These are phyloP conservation scores for Rhea americana DNA, from an alignment of 2,113 vertebrate genomes.

Conservation along the genomic window DNA sequence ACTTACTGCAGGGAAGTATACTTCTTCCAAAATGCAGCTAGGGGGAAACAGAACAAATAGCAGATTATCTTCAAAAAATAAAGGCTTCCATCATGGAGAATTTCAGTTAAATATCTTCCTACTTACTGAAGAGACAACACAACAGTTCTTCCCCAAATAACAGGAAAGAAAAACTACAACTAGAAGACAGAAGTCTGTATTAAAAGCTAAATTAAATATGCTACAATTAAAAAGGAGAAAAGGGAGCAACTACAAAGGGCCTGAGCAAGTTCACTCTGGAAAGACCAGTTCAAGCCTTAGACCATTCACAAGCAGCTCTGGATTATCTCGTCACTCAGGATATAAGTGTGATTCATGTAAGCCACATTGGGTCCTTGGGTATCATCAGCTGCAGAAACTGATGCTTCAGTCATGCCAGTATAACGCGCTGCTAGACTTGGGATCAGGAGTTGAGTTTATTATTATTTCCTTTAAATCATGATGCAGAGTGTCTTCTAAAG, in stretches of 20 bases:
- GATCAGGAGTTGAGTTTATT: not conserved
- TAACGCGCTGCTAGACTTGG: accelerated
- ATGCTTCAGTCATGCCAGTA: accelerated
- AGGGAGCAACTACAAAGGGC: not conserved
- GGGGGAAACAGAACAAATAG: not conserved
- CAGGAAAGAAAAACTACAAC: not conserved
- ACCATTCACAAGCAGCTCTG: not conserved
- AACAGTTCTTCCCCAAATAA: not conserved
- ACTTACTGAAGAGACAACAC: not conserved
- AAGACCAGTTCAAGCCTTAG: not conserved
- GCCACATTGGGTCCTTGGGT: accelerated
- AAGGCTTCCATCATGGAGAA: not conserved
- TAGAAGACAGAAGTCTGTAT: not conserved
- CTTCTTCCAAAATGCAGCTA: not conserved
- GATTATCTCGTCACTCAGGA: not conserved
- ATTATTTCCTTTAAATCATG: not conserved
- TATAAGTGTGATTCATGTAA: accelerated
- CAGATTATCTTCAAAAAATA: not conserved
- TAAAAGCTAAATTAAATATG: not conserved
- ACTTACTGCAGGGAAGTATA: not conserved
- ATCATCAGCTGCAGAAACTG: not conserved
- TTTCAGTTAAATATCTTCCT: not conserved
- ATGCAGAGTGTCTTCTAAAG: not conserved
- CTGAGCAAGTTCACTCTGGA: not conserved
- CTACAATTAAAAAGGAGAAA: not conserved